Base-by-base conservation (phyloP, 2,888 invertebrate genomes). In the Cryptops parisi region DNA sequence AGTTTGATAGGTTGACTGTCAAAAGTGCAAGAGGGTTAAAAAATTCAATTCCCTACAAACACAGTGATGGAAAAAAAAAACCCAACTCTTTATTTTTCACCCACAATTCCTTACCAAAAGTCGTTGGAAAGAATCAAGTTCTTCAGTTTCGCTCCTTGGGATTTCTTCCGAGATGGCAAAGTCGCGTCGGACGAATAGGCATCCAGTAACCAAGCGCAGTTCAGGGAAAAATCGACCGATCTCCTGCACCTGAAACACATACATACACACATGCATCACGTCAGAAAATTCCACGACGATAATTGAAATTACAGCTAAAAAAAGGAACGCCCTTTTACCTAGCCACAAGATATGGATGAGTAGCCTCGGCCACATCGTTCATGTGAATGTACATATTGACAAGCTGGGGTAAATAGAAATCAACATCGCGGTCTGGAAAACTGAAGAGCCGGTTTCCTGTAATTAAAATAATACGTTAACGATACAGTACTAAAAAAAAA, bases 361-460 rank as follows among this genome's bases (percentile, higher is more conserved):
- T 74, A 60, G 87, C 89, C 74, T 97, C 96, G 53, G 97, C 96
- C 61, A 96, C 82, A 68, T 96, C 96, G 64, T 85, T 85, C 81
- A 94, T 90, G 74, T 96, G 93, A 71, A 97, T 87, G 70, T 96
- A 98, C 89, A 98, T 91, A 65, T 90, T 90, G 65, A 98, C 84
- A 65, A 98, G 73, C 72, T 98, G 98, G 47, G 97, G 97, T 68
- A 98, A 78, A 73, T 96, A 98, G 70, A 96, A 90, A 74, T 98
- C 96, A 58, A 97, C 91, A 62, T 94, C 91, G 59, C 76, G 77
- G 68, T 87, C 80, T 26, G 83, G 81, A 71, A 97, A 97, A 70
- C 85, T 89, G 72, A 97, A 97, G 74, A 98, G 81, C 72, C 91
- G 87, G 74, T 97, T 97, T 59, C 91, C 81, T 80, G 67, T 48